Evolutionary conservation across 2,888 invertebrate species (phyloP), one percentile per base, ranked within the genome.

Genomic region (Cyrtodaria siliqua): DNA sequence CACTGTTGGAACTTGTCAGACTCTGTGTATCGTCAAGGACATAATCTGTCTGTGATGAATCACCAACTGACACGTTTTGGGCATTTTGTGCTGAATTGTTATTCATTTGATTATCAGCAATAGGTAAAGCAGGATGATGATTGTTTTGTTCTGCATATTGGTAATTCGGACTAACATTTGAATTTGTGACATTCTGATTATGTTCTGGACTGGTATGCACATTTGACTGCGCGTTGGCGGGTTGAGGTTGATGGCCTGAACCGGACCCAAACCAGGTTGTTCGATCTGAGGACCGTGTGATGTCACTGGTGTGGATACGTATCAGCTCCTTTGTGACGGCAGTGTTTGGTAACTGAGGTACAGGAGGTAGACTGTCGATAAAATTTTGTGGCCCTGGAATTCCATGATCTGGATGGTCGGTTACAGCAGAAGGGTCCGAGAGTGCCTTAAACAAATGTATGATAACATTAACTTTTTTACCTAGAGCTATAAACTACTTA

Each of bases 221-320:
- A 33, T 18, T 9, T 27, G 27, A 26, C n/a, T n/a, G n/a, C 16
- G 49, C 27, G 6, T 14, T 20, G 16, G 16, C 14, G 3, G 18
- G 38, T 23, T 62, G 52, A 14, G 20, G 42, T 40, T 29, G 16
- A n/a, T 40, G 18, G 3, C 14, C 27, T 18, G 8, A 20, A 14
- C 33, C 18, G 3, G 49, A 24, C 12, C 68, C 81, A 56, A 87
- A 83, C 89, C 89, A 76, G 24, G 76, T 66, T 18, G 40, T 56
- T 53, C 86, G 87, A 60, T 90, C 89, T 52, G 83, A 84, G 9
- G 88, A 86, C 9, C 87, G 86, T 12, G 86, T 85, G 20, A 92
- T 89, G 53, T 84, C 83, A 16, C 86, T 85, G 18, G 87, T 77
- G 20, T 90, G 91, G 61, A 91, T 88, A 18, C 88, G 86, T 55